Percentiles rank a stretch among this genome's conserved stretches.
Evolutionary conservation across 2,888 invertebrate genomes (phyloP).

Genomic region (Heliconius hortense): DNA sequence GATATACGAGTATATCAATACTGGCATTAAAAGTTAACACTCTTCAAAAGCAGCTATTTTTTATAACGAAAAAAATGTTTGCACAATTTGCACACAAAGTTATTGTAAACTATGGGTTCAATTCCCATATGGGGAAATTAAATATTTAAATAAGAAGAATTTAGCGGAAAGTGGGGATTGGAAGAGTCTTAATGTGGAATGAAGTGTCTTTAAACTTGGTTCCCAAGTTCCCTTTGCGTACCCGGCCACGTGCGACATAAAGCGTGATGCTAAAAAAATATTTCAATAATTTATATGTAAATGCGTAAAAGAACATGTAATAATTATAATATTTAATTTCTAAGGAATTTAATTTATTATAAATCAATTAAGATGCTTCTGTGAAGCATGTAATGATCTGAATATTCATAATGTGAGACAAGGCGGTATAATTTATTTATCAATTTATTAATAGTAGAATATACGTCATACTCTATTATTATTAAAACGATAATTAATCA

Average conservation of each 20-base stretch:
- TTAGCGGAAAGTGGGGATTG: background rate
- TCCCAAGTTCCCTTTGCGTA: background rate
- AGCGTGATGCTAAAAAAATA: background rate
- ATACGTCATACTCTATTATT: background rate
- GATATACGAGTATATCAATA: background rate
- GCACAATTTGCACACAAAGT: too few relatives aligned
- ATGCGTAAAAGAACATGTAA: background rate
- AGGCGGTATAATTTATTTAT: background rate
- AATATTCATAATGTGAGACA: conserved; percentile 4
- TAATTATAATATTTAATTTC: conserved; percentile 1
- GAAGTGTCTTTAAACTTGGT: too few relatives aligned
- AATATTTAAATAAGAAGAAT: background rate
- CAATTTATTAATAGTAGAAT: background rate
- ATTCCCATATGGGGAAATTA: too few relatives aligned
- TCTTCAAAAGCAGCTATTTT: background rate
- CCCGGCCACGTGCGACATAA: background rate
- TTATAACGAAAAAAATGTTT: background rate
- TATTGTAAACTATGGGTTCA: too few relatives aligned
- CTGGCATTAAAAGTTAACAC: background rate
- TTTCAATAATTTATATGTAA: background rate
- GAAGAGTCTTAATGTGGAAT: background rate
- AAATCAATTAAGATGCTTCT: background rate
- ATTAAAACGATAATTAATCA: background rate
- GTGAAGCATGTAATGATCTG: background rate
- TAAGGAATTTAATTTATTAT: background rate